A percentile compares a stretch with the other conserved stretches of the same genome.
Evolutionary conservation across 2,113 vertebrate genomes (phyloP).

Genomic region (Corynorhinus townsendii): DNA sequence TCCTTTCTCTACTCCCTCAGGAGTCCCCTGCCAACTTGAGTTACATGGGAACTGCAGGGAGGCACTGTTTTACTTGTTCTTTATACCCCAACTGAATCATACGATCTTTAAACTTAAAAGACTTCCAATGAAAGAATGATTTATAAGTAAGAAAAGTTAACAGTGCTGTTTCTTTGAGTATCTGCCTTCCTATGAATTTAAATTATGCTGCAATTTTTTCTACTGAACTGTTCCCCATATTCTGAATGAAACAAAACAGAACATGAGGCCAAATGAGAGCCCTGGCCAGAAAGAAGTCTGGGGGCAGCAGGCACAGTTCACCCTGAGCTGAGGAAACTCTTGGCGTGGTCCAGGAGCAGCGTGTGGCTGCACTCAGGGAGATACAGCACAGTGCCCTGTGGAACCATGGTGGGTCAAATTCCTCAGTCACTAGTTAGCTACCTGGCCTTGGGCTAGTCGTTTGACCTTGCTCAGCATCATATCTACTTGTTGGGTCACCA

Average conservation of each 20-base stretch:
- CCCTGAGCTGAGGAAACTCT: background rate
- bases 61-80: background rate
- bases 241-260: background rate
- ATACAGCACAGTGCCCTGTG: accelerated
- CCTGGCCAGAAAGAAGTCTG: background rate
- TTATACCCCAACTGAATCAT: background rate
- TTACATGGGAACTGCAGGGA: background rate
- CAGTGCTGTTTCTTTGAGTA: background rate
- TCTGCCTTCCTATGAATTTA: conserved; percentile 17
- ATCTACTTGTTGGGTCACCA: background rate
- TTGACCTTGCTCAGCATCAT: background rate
- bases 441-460: background rate
- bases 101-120: background rate
- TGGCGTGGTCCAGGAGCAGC: background rate
- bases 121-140: background rate
- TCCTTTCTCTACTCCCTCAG: background rate
- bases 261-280: background rate
- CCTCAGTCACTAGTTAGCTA: no score
- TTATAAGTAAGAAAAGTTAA: background rate
- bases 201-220: background rate
- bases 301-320: background rate
- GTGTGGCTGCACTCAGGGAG: no score
- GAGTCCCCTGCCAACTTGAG: background rate
- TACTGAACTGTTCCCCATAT: background rate
- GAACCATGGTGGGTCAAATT: background rate